Evolutionary conservation across 2,113 vertebrate genomes (phyloP).

Genomic region (Colius striatus): DNA sequence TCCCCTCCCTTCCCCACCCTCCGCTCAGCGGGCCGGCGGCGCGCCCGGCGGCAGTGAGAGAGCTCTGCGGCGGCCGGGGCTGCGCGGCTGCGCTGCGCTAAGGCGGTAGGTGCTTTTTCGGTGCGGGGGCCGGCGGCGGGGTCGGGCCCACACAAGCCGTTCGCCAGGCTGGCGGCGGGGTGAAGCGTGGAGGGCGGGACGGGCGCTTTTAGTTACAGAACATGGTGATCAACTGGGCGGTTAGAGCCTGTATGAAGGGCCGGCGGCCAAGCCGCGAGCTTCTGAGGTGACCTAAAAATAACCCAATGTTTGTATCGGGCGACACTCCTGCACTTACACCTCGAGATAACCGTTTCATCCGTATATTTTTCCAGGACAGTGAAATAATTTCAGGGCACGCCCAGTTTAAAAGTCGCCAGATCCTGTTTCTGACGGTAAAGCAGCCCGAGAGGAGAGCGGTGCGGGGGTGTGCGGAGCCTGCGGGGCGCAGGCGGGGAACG

Average conservation of each 20-base stretch:
- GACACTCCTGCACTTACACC: too few relatives aligned
- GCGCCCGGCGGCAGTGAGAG: fast-evolving
- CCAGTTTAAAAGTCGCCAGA: not conserved
- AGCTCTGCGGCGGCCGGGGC: fast-evolving
- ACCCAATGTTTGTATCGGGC: fast-evolving
- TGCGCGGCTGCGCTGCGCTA: fast-evolving
- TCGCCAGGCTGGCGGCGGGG: not conserved
- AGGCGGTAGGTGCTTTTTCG: not conserved
- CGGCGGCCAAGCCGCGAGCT: not conserved
- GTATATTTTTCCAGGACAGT: fast-evolving
- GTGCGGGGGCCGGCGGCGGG: not conserved
- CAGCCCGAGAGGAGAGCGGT: not conserved
- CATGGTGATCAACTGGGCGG: fast-evolving
- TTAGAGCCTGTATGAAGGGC: not conserved
- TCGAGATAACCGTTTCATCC: not conserved
- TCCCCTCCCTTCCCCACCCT: too few relatives aligned
- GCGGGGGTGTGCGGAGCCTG: not conserved
- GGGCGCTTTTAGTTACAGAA: not conserved
- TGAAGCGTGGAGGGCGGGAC: not conserved
- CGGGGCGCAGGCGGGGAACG: not conserved
- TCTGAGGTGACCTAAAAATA: not conserved
- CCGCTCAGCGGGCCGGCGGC: not conserved
- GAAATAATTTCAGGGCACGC: not conserved
- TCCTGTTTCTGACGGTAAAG: fast-evolving
- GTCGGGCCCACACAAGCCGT: not conserved